Percentiles rank a stretch among this genome's conserved stretches.
Conservation (phyloP, 2,888 invertebrate genomes). For the Craniophora ligustri region DNA sequence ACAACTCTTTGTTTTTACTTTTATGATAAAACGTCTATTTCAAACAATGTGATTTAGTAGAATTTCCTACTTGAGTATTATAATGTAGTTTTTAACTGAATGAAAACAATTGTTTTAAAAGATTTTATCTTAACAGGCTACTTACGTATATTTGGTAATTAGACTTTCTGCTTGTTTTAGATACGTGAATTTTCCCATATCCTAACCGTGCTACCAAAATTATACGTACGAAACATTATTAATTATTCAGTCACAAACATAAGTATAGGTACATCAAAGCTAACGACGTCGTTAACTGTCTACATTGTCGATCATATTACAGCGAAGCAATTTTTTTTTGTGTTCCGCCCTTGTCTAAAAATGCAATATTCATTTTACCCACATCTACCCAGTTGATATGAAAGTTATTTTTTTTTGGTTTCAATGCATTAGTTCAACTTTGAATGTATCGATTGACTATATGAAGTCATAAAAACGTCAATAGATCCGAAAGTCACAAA, state of each 20-base stretch:
- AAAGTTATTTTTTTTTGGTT: slow-evolving; percentile 9
- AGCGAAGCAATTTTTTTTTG: not conserved
- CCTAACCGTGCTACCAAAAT: not conserved
- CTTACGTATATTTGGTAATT: no score
- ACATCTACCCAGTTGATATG: slow-evolving; percentile 1
- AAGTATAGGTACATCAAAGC: not conserved
- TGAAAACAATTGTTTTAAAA: not conserved
- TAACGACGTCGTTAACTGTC: not conserved
- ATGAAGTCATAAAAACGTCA: slow-evolving; percentile 43
- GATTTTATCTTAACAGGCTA: no score
- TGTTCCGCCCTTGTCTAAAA: not conserved
- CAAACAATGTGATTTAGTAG: not conserved
- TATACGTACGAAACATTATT: no score
- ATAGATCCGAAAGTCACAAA: slow-evolving; percentile 32
- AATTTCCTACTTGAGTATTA: not conserved
- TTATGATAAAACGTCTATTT: slow-evolving; percentile 10
- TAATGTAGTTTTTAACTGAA: not conserved
- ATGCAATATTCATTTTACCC: slow-evolving; percentile 9
- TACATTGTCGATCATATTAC: not conserved
- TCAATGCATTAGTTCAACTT: slow-evolving; percentile 17
- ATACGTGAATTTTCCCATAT: not conserved
- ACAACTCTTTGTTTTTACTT: slow-evolving; percentile 40
- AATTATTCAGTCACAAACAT: not conserved
- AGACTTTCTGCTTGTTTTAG: no score
- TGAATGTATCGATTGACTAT: slow-evolving; percentile 26